Base-by-base conservation (phyloP, 2,797 vertebrate species). In the Cacajao melanocephalus region DNA sequence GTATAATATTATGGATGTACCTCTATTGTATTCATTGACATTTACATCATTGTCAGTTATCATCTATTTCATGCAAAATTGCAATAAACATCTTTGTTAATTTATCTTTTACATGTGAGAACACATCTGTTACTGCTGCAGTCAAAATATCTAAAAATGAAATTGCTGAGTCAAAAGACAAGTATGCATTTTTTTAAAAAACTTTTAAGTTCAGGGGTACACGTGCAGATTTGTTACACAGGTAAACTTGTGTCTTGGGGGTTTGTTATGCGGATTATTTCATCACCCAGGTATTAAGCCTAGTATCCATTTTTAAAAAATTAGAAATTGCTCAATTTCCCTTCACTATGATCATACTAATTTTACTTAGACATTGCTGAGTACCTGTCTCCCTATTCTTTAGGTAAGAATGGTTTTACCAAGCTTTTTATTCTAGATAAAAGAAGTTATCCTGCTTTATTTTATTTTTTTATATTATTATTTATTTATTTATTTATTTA, bases 141-240 rank as follows among this genome's bases (percentile, higher is more conserved):
- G 22, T n/a, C 78, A 76, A 89, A 83, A 58, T 93, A 90, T 95
- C 76, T 70, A 90, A 93, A 86, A 95, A 55, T 52, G 1, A 58
- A 93, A 94, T 44, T 70, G 2, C 14, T 39, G 8, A 84, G 20
- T 78, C 57, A 88, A 84, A 96, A 82, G 5, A 48, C 22, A 57
- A 58, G 13, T 22, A 15, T 50, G 19, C 5, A 39, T 80, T 93
- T 93, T 57, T 17, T 22, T 9, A 58, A 33, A 64, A 58, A 33
- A 67, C 61, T 67, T 67, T 67, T 67, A n/a, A 67, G 14, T 33
- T 67, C 33, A 67, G 61, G 61, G 15, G 15, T 8, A n/a, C 33
- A 19, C 19, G 15, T 67, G 61, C 61, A n/a, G 14, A 8, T n/a
- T 67, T 67, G 61, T 67, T 67, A 67, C 7, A 67, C 4, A n/a